These are phyloP conservation scores for Beaufortia kweichowensis DNA, from an alignment of 2,113 vertebrate genomes.

Conservation along the genomic window DNA sequence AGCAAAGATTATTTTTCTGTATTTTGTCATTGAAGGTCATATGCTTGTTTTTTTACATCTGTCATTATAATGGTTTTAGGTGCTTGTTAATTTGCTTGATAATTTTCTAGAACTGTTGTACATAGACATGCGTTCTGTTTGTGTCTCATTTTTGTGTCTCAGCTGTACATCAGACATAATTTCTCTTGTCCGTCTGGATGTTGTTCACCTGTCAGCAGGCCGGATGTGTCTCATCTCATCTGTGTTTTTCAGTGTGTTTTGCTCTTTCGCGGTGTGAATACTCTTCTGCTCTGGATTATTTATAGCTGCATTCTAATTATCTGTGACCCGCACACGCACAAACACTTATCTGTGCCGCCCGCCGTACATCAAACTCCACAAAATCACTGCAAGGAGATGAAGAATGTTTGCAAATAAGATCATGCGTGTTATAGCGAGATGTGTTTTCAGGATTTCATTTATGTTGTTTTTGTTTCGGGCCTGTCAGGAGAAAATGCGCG, in stretches of 20 bases:
- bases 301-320: slow-evolving; percentile 39
- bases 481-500: no score
- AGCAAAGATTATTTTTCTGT: no score
- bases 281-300: slow-evolving; percentile 4
- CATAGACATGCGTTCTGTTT: no score
- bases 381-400: not conserved
- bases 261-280: slow-evolving; percentile 9
- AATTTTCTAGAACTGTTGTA: no score
- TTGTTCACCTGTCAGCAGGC: not conserved
- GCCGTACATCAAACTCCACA: not conserved
- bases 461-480: not conserved
- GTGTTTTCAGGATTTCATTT: not conserved
- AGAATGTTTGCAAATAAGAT: not conserved
- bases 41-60: no score
- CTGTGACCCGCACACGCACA: slow-evolving; percentile 30
- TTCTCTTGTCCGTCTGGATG: not conserved
- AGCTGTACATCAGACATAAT: not conserved
- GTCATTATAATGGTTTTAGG: no score
- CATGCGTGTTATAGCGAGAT: not conserved
- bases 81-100: no score
- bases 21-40: no score
- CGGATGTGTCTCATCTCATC: not conserved
- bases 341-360: not conserved
- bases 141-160: not conserved
- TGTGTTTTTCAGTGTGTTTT: not conserved